Base-by-base conservation (phyloP, 2,888 invertebrate genomes). In the Drosophila limbata region DNA sequence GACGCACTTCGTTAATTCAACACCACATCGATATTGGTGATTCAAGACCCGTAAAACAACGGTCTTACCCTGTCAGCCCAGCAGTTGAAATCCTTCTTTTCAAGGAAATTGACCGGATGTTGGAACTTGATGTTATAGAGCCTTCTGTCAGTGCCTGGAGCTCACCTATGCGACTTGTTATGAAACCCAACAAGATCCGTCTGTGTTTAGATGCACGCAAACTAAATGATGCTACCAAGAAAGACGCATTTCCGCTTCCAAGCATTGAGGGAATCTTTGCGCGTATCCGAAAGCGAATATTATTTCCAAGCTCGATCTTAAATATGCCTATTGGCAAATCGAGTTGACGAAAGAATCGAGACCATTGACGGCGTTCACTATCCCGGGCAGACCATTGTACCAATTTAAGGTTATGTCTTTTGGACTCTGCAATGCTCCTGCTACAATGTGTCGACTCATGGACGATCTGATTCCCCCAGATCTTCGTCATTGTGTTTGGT, bases 51-150 rank as follows among this genome's bases (percentile, higher is more conserved):
- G 21, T 21, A 21, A 21, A 21, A 21, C 21, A 21, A 21, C 21
- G 21, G 4, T 21, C 5, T 21, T 21, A 21, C 21, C 21, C 21
- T 21, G 21, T 21, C 21, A 21, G 21, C 21, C 21, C 21, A 21
- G 21, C 21, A 21, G 21, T 21, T 21, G 21, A 21, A 21, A 21
- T 21, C 5, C 33, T 33, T 33, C 33, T 33, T 11, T 33, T 11
- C 33, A 33, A 33, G 10, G 45, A 45, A 25, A 25, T 45, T 11
- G 45, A 45, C 21, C 21, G 45, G 11, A 45, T 45, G 45, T 13
- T 45, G 4, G 45, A 45, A 21, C 21, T 45, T 4, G 45, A 21
- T 3, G 45, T 45, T 4, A 45, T 45, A 25, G 45, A 25, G 45
- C 21, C 5, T 45, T 25, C 45, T 10, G 13, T 13, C 13, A 45